Evolutionary conservation across 2,888 invertebrate species (phyloP), one percentile per base, ranked within the genome.

Genomic region (Phytoseiulus persimilis): DNA sequence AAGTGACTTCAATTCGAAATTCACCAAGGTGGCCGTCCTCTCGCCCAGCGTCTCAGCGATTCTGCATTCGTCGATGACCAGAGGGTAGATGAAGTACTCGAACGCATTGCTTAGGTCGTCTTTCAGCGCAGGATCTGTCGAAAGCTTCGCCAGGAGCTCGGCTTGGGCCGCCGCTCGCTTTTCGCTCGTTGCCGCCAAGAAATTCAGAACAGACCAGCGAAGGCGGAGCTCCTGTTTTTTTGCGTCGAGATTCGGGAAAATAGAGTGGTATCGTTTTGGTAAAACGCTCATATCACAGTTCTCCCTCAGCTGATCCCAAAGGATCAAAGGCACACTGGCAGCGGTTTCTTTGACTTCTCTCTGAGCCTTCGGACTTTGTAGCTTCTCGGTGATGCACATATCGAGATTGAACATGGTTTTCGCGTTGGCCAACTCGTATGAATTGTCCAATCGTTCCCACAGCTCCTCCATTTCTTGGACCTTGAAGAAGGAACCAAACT

Each of bases 391-490:
- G 32, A 45, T 39, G 87, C 87, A 87, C 87, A 33, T 45, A 11
- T 39, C 39, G n/a, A 87, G 87, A 18, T 33, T 45, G 39, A 33
- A 45, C 32, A 87, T 87, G n/a, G 31, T 31, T 23, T 87, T 87
- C n/a, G 87, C 87, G 33, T 87, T 87, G 31, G 87, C 87, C 32
- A 87, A 23, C 33, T 87, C 87, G 33, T 39, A 87, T 9, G 87
- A 87, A n/a, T 87, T 87, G n/a, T 87, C 87, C 5, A 87, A 33
- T 31, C 87, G 45, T 32, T 33, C 39, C 33, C 45, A 39, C 31
- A 87, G 87, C n/a, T 87, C 32, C 18, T 87, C 87, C 87, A 87
- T 87, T 32, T 87, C 87, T 39, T 87, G 33, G 18, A 87, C 39
- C 33, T 87, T 87, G 45, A 39, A 45, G 33, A 87, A 87, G 23